Base-by-base conservation (phyloP, 2,888 invertebrate species). In the Metellina segmentata region DNA sequence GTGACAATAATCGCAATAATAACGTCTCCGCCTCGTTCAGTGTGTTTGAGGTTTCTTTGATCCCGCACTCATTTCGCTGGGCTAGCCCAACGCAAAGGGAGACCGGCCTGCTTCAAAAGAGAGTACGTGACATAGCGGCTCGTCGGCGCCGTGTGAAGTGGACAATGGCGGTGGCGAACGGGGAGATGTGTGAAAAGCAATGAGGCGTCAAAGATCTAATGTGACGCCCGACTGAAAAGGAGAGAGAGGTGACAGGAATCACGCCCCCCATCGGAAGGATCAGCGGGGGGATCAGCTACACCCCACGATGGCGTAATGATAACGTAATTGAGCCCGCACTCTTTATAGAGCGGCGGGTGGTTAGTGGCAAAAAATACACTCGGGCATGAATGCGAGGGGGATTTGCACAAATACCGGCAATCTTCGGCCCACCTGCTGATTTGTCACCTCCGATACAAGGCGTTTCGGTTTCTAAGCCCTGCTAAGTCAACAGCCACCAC, bases 271-370 rank as follows among this genome's bases (percentile, higher is more conserved):
- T 71, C 74, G 13, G 49, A 34, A 34, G 81, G 79, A 79, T 87
- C 52, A 70, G 72, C 49, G 52, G 69, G 53, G 77, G 69, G 78
- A 72, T 81, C 79, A 19, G 53, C 69, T 72, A 72, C 48, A 16
- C 74, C 49, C 88, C 61, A 16, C 52, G 85, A 91, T 91, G 91
- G 87, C 87, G 91, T 89, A 92, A 92, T 92, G 91, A 92, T 89
- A 92, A 85, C 88, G 85, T 89, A 92, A 92, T 88, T 92, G 91
- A 92, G 91, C 88, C 86, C 81, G 85, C 85, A 85, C 81, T 75
- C 52, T 70, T 69, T 19, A 77, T 61, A 34, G 51, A 19, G 79
- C 71, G 19, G 74, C 20, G 51, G 83, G 52, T 6, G 20, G 48
- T 77, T 77, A 51, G 77, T 48, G 49, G 16, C 51, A 61, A 48